Evolutionary conservation across 2,113 vertebrate species (phyloP), one percentile per base, ranked within the genome.

Genomic region (Austrofundulus limnaeus): DNA sequence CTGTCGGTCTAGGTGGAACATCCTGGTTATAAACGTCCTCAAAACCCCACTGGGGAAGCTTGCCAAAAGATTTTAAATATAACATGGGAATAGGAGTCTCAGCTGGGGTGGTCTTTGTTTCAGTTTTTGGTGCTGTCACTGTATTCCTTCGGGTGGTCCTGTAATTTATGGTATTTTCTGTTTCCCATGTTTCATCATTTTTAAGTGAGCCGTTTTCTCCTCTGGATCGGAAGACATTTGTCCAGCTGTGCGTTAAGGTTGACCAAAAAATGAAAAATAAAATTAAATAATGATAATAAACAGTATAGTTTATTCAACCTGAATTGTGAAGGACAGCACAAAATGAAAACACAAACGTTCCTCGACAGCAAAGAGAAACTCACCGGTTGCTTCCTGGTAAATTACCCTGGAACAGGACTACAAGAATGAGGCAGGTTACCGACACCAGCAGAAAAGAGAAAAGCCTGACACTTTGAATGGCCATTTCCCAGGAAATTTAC

Each of bases 31-130:
- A 92, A 4, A 70, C 24, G 17, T 92, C 86, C 0, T 91, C 90
- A 63, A 92, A 92, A 66, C 87, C 80, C 89, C 89, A 91, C 24
- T 12, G 12, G 3, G 91, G 90, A 56, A 65, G 2, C 54, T 78
- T 83, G 0, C 13, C 39, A 52, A 87, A 92, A 34, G 66, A 37
- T 0, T 41, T 37, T 46, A 1, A 24, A 16, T 2, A 21, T 7
- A 91, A 70, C 4, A 85, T 1, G 0, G 82, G 74, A 17, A 88
- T 72, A 11, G 78, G 80, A 0, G 77, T 87, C 57, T 85, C 62
- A 10, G n/a, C 0, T 15, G 5, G 53, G 12, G 9, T 1, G 1
- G 21, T 13, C 17, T 3, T 2, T 12, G 3, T 15, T 31, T 39
- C 13, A 0, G 0, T 3, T 48, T 70, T 52, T 2, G 4, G 1